Evolutionary conservation across 2,888 invertebrate species (phyloP).

Genomic region (Aleiodes alternator): DNA sequence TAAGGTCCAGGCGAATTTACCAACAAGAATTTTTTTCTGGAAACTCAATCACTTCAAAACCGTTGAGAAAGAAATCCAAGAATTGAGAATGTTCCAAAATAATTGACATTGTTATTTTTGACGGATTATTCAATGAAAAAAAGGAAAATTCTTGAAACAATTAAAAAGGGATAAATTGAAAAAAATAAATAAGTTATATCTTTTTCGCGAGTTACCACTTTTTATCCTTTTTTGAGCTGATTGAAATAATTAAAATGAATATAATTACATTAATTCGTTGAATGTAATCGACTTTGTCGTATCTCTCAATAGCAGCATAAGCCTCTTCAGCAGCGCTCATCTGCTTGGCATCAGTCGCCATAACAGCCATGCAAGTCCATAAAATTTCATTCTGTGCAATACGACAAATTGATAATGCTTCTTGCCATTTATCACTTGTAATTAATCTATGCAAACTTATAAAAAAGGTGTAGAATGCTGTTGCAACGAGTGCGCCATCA

Average conservation of each 20-base stretch:
- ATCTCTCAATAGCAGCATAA: slow-evolving; percentile 92
- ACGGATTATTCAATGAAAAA: no score
- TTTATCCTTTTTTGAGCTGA: not conserved
- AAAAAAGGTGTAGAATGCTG: slow-evolving; percentile 70
- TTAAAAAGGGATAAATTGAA: no score
- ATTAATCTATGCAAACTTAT: slow-evolving; percentile 81
- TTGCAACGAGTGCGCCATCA: slow-evolving; percentile 88
- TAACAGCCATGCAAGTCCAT: slow-evolving; percentile 96
- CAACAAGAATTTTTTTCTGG: no score
- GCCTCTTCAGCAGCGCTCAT: slow-evolving; percentile 95
- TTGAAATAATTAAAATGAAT: slow-evolving; percentile 19
- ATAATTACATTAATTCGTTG: slow-evolving; percentile 84
- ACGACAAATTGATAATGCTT: slow-evolving; percentile 88
- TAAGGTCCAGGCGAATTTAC: no score
- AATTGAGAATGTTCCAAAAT: no score
- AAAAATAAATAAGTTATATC: no score
- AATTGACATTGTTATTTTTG: no score
- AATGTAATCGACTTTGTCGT: slow-evolving; percentile 90
- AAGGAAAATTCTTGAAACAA: no score
- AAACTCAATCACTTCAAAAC: no score
- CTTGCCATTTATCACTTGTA: slow-evolving; percentile 87
- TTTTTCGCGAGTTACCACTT: no score
- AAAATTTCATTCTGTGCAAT: slow-evolving; percentile 83
- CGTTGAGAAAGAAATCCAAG: no score
- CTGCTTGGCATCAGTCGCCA: slow-evolving; percentile 91